Conservation (phyloP, 64 coral and sea anemone genomes). For the Montipora sp. region DNA sequence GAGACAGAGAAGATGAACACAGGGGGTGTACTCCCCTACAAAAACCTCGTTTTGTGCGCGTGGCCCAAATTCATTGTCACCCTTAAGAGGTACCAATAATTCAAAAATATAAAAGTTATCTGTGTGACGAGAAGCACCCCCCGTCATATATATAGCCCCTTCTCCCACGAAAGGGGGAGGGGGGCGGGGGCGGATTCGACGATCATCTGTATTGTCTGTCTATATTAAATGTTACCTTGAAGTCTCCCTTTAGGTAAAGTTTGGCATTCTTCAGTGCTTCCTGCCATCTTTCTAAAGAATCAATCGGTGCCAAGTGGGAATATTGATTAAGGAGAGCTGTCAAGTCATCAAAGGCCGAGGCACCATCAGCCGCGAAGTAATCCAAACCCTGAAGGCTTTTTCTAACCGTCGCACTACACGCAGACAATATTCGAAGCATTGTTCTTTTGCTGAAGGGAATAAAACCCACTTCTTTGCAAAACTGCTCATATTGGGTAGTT, state of each 20-base stretch:
- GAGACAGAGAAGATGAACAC: no score
- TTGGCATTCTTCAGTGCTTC: constrained; percentile 36
- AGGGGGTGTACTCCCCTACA: no score
- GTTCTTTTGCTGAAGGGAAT: constrained; percentile 49
- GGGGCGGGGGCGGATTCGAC: not conserved
- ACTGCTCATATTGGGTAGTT: constrained; percentile 21
- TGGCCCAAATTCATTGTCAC: no score
- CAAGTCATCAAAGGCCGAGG: constrained; percentile 40
- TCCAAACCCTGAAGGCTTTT: constrained; percentile 50
- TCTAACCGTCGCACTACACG: constrained; percentile 54
- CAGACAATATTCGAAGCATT: constrained; percentile 21
- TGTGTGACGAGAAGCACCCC: no score
- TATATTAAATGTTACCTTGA: constrained; percentile 12
- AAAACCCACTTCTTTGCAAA: constrained; percentile 51
- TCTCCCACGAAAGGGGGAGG: not conserved
- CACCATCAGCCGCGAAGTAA: constrained; percentile 48
- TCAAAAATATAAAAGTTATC: no score
- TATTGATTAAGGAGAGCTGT: constrained; percentile 17
- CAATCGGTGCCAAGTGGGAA: not conserved
- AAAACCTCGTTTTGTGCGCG: no score
- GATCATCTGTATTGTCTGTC: not conserved
- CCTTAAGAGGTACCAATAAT: no score
- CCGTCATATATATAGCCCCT: not conserved
- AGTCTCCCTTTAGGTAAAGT: constrained; percentile 54
- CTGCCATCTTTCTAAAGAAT: constrained; percentile 32